phyloP scores from a whole-genome alignment of 1,140 invertebrate species.

The Drosophila arawakana region DNA sequence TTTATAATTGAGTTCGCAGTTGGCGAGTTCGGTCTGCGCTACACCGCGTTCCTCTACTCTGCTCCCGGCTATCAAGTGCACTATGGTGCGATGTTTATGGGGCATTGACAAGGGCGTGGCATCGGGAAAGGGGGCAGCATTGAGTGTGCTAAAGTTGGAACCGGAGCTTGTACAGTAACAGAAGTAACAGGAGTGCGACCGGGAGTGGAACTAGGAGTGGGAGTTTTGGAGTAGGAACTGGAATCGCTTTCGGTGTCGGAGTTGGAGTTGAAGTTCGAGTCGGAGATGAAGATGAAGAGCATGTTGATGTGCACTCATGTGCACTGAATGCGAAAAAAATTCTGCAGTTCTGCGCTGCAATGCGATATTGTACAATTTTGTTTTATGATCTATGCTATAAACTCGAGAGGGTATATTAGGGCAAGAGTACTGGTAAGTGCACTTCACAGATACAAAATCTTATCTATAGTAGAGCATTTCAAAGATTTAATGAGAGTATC shows the following conservation, averaged over 20 bases:
- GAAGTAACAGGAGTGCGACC: not conserved
- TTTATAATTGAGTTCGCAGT: slow-evolving; percentile 79
- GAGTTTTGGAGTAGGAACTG: slow-evolving; percentile 15
- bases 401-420: slow-evolving; percentile 21
- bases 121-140: slow-evolving; percentile 5
- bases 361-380: slow-evolving; percentile 60
- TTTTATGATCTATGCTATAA: slow-evolving; percentile 5
- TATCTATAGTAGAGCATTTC: not conserved
- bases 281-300: slow-evolving; percentile 13
- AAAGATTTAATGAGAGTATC: not conserved
- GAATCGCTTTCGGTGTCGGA: slow-evolving; percentile 4
- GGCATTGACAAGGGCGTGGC: not conserved
- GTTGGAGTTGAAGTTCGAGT: slow-evolving; percentile 6
- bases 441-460: not conserved
- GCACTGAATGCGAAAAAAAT: slow-evolving; percentile 79
- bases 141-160: slow-evolving; percentile 7
- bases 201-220: not conserved
- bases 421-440: not conserved
- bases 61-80: slow-evolving; percentile 28
- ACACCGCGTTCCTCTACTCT: not conserved
- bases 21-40: not conserved
- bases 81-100: not conserved
- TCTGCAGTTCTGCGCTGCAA: slow-evolving; percentile 67
- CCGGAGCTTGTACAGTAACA: not conserved
- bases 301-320: slow-evolving; percentile 70